These are phyloP conservation scores for Epizoanthus ramosus DNA, from an alignment of 92 coral and sea anemone genomes.

Conservation along the genomic window DNA sequence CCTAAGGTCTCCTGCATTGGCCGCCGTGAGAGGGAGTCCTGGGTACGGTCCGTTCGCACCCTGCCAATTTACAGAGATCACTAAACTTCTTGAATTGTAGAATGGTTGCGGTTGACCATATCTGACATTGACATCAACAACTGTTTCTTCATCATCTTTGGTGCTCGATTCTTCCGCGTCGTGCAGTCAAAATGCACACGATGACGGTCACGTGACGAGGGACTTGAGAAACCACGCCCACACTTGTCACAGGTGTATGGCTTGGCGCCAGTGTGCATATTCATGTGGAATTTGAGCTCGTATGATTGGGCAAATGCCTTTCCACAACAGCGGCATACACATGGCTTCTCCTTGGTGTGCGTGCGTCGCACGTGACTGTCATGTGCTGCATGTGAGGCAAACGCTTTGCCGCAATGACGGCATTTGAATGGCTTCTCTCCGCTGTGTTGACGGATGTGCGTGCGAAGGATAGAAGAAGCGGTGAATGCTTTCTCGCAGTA, in stretches of 20 bases:
- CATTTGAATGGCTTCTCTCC: constrained; percentile 99
- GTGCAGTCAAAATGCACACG: constrained; percentile 87
- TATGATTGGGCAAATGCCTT: constrained; percentile 98
- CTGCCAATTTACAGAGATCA: too few relatives aligned
- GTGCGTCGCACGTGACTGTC: constrained; percentile 99
- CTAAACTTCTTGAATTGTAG: not conserved
- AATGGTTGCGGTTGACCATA: not conserved
- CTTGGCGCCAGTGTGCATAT: constrained; percentile 99
- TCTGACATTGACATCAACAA: constrained; percentile 1
- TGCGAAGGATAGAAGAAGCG: constrained; percentile 96
- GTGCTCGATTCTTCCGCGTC: constrained; percentile 56
- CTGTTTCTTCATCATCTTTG: constrained; percentile 41
- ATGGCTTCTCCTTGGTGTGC: constrained; percentile 99
- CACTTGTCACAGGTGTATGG: constrained; percentile 99
- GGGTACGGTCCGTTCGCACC: too few relatives aligned
- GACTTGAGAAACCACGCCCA: constrained; percentile 97
- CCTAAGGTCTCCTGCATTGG: too few relatives aligned
- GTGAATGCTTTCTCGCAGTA: constrained; percentile 94
- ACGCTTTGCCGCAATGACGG: constrained; percentile 95
- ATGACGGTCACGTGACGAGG: constrained; percentile 82
- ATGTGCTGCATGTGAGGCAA: constrained; percentile 99
- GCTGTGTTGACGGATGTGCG: constrained; percentile 96
- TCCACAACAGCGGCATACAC: constrained; percentile 96
- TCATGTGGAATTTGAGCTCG: constrained; percentile 96
- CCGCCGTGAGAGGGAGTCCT: too few relatives aligned